These are phyloP conservation scores for Falcaria lacertinaria DNA, from an alignment of 2,888 invertebrate genomes.

Conservation along the genomic window DNA sequence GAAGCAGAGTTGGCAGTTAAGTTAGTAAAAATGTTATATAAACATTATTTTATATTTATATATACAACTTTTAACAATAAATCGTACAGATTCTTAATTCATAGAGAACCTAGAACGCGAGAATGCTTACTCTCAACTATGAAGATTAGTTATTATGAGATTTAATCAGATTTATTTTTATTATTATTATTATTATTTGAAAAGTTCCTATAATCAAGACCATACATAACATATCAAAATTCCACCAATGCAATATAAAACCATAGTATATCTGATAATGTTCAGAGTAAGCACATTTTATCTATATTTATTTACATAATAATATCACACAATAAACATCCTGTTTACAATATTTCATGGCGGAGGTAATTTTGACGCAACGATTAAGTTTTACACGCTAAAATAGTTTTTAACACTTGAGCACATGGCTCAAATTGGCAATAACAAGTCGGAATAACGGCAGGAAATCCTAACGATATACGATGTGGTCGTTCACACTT, in stretches of 20 bases:
- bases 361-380: not conserved
- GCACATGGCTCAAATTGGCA: not conserved
- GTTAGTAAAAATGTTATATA: not conserved
- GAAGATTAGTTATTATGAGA: conserved; percentile 1
- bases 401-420: not conserved
- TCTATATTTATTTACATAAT: conserved; percentile 21
- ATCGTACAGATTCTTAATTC: conserved; percentile 31
- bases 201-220: too few species aligned
- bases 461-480: not conserved
- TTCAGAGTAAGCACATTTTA: conserved; percentile 13
- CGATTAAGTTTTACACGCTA: not conserved
- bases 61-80: conserved; percentile 16
- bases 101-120: conserved; percentile 22
- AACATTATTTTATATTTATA: conserved; percentile 21
- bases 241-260: too few species aligned
- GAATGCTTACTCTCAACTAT: conserved; percentile 4
- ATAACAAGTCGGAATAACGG: not conserved
- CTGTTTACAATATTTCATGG: conserved; percentile 1
- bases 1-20: not conserved
- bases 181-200: too few species aligned
- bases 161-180: not conserved
- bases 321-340: conserved; percentile 26
- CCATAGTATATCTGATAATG: conserved; percentile 1
- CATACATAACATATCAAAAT: conserved; percentile 2
- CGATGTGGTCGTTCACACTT: not conserved